Evolutionary conservation across 2,113 vertebrate genomes (phyloP), one percentile per base, ranked within the genome.

Genomic region (Campylorhamphus procurvoides): DNA sequence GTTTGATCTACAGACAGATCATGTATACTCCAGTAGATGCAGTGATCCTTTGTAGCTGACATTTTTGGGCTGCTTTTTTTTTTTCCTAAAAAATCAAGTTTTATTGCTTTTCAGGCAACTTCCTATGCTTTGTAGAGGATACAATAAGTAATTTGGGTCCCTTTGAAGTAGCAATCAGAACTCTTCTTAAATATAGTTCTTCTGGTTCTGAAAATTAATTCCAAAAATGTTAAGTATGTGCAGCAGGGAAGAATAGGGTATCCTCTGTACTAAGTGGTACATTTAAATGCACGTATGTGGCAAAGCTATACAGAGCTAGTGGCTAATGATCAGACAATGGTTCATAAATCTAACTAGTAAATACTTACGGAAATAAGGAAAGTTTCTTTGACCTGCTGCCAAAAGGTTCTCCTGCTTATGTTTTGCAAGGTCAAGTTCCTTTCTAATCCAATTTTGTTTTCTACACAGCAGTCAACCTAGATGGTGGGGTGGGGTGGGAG

Each of bases 261-360:
- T 74, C 83, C 28, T 80, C 79, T 88, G 42, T 72, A 33, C 17
- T 60, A 89, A 95, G 60, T 80, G 59, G 33, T 81, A 69, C 40
- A 49, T 93, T 95, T 96, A 95, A 95, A 94, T 96, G 86, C 77
- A 79, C 25, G 49, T 86, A 59, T 89, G 71, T 95, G 92, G 62
- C 92, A 92, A 96, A 52, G 94, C 84, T 83, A 80, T 97, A 96
- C 90, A 93, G 64, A 96, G 95, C 97, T 98, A 96, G 98, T 98
- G 82, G 97, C 95, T 98, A 90, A 92, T 69, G 95, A 97, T 87
- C 79, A 83, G 88, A 93, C 95, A 78, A 44, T 89, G 68, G 50
- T 59, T 90, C 56, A 89, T 96, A 95, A 97, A 93, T 96, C 62
- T 93, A 69, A 46, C 58, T 95, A 88, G 95, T 90, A 96, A 92